Evolutionary conservation across 2,797 vertebrate genomes (phyloP), one percentile per base, ranked within the genome.

Genomic region (Carduelis carduelis): DNA sequence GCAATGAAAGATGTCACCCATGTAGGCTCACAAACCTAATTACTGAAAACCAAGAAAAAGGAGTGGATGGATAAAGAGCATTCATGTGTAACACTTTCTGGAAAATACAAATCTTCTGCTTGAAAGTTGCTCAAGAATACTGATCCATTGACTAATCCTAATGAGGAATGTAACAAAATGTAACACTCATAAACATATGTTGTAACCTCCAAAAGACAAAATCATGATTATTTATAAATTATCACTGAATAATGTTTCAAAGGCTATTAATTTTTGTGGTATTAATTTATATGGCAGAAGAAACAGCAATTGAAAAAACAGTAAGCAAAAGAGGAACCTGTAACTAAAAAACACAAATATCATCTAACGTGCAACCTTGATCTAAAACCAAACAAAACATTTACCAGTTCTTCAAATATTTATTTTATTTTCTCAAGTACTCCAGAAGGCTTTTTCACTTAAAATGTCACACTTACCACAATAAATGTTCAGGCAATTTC

Each of bases 401-500:
- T 44, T 65, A 75, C 14, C 19, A 66, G 34, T 61, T 76, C 64
- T 81, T 90, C 61, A 87, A 19, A 71, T n/a, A 70, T 56, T 80
- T 16, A 28, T 43, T 39, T 64, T 76, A 66, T 85, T 88, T 80
- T 14, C 11, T 10, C 20, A 71, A 81, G 35, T 66, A 49, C 18
- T 64, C 41, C 27, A 14, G 47, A 64, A 63, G 22, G 43, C 46
- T 83, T 52, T 55, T 72, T 66, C 64, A 55, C 46, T 75, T 68
- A 52, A 91, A 81, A 87, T 81, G 56, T 80, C 87, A 90, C 52
- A 78, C 3, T 93, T 6, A 2, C 41, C 59, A 79, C 81, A 83
- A 71, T n/a, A 93, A 89, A 84, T 61, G 85, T 84, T 61, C 46
- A 93, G 71, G 53, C 56, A 88, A 81, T 72, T 87, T 90, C 60